Evolutionary conservation across 2,113 vertebrate genomes (phyloP).

Genomic region (Dasyornis broadbenti): DNA sequence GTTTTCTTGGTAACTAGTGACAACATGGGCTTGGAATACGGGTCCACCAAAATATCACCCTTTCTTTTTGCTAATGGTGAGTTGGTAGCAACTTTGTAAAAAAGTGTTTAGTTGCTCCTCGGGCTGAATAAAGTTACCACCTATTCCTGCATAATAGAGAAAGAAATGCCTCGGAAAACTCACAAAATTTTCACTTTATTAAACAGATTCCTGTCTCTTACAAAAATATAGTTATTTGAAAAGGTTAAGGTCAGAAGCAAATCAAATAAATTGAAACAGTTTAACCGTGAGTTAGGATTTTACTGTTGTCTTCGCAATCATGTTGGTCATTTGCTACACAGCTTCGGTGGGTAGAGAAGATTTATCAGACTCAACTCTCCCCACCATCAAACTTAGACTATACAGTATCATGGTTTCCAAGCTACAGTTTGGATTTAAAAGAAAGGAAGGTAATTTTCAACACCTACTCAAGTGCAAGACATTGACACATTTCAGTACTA

Average conservation of each 20-base stretch:
- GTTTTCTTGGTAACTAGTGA: neutral
- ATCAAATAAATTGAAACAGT: neutral
- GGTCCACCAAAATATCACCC: neutral
- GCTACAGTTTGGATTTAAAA: neutral
- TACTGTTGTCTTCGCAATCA: neutral
- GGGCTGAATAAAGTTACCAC: neutral
- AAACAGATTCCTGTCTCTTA: neutral
- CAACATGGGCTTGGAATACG: neutral
- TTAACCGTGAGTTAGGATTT: neutral
- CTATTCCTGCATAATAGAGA: neutral
- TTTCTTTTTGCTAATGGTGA: neutral
- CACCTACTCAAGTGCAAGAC: neutral
- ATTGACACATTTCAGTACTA: neutral
- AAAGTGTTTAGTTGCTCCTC: neutral
- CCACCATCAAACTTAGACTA: neutral
- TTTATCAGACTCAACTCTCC: neutral
- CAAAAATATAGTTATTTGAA: neutral
- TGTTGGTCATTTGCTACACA: neutral
- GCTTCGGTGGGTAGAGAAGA: neutral
- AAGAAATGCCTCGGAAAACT: neutral
- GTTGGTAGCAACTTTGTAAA: neutral
- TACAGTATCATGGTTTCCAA: neutral
- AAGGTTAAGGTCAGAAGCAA: neutral
- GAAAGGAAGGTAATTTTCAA: neutral
- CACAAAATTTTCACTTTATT: neutral